Percentiles rank a stretch among this genome's conserved stretches.
Evolutionary conservation across 2,888 invertebrate genomes (phyloP).

Genomic region (Lepidochrysops patricia): DNA sequence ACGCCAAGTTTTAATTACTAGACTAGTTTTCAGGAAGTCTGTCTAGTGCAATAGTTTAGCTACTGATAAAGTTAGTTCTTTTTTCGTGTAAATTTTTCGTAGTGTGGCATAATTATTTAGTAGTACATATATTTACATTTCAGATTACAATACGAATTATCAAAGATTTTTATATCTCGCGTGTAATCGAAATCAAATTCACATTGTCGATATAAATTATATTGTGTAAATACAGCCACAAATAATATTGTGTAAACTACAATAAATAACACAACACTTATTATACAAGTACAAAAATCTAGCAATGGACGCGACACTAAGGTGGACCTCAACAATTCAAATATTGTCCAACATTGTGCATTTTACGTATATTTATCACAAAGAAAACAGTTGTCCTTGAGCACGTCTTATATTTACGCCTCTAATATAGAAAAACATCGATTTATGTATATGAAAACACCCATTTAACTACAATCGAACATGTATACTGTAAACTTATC

Average conservation of each 20-base stretch:
- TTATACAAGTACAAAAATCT: slow-evolving; percentile 51
- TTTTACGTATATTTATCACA: slow-evolving; percentile 64
- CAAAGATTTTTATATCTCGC: not conserved
- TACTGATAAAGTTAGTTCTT: not conserved
- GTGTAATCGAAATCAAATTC: not conserved
- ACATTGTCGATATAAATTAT: not conserved
- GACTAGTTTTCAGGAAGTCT: not conserved
- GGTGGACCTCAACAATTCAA: slow-evolving; percentile 61
- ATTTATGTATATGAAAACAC: slow-evolving; percentile 49
- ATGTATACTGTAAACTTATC: slow-evolving; percentile 41
- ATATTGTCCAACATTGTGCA: slow-evolving; percentile 73
- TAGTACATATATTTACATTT: not conserved
- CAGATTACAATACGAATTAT: no score
- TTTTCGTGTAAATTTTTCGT: not conserved
- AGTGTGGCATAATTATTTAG: not conserved
- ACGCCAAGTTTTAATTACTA: not conserved
- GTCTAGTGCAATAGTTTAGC: not conserved
- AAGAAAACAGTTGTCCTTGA: slow-evolving; percentile 29
- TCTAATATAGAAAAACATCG: slow-evolving; percentile 17
- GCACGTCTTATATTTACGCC: slow-evolving; percentile 16
- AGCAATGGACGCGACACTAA: slow-evolving; percentile 58
- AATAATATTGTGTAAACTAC: slow-evolving; percentile 5
- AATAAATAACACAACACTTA: slow-evolving; percentile 33
- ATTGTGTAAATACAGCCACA: slow-evolving; percentile 3
- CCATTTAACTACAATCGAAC: slow-evolving; percentile 36